phyloP scores from a whole-genome alignment of 2,113 vertebrate genomes.

The Heterochromis multidens region DNA sequence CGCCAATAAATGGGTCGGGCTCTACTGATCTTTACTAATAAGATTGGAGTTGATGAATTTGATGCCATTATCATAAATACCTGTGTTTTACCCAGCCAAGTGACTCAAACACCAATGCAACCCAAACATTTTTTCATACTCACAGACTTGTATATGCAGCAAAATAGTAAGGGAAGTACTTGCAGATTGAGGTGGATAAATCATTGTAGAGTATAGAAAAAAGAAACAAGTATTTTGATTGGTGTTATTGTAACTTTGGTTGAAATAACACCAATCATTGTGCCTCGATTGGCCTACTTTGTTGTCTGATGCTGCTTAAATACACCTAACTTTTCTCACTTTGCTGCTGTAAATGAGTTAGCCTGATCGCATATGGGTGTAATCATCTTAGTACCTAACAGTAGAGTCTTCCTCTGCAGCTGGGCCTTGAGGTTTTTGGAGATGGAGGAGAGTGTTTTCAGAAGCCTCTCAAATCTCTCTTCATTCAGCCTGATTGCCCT shows the following conservation, averaged over 20 bases:
- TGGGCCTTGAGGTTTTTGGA: slow-evolving; percentile 63
- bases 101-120: neutral
- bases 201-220: neutral
- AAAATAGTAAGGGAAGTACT: neutral
- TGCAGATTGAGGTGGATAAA: neutral
- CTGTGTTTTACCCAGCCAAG: too few relatives aligned
- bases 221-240: neutral
- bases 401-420: slow-evolving; percentile 70
- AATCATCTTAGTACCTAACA: slow-evolving; percentile 57
- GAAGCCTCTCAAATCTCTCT: slow-evolving; percentile 63
- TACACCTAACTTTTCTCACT: neutral
- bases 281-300: neutral
- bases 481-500: slow-evolving; percentile 63
- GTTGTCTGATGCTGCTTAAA: neutral
- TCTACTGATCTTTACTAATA: neutral
- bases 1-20: neutral
- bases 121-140: neutral
- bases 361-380: neutral
- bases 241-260: neutral
- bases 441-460: slow-evolving; percentile 64
- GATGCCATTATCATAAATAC: neutral
- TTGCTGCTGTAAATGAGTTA: neutral
- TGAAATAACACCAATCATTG: neutral
- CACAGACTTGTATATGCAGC: neutral
- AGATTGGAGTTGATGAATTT: neutral